Percentiles rank a stretch among this genome's conserved stretches.
phyloP scores from a whole-genome alignment of 1,140 invertebrate species.

The Drosophila kohkoa region DNA sequence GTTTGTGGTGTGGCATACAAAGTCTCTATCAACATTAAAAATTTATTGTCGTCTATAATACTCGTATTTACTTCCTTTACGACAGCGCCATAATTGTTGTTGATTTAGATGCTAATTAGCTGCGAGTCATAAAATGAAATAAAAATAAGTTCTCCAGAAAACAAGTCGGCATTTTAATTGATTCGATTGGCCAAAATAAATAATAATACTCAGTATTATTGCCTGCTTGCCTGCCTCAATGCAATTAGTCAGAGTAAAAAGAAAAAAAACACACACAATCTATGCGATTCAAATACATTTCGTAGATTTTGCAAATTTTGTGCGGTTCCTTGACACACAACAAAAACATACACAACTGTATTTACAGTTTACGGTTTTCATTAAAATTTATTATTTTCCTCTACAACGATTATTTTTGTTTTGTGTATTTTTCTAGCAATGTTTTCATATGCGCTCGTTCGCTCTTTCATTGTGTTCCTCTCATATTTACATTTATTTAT shows the following conservation, averaged over 20 bases:
- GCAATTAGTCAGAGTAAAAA: conserved; percentile 25
- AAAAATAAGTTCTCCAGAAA: conserved; percentile 12
- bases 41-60: conserved; percentile 2
- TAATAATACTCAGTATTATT: conserved; percentile 5
- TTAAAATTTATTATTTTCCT: conserved; percentile 22
- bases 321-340: conserved; percentile 21
- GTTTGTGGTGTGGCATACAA: background rate
- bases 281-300: conserved; percentile 18
- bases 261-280: conserved; percentile 9
- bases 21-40: background rate
- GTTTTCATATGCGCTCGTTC: conserved; percentile 3
- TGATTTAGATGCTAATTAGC: conserved; percentile 48
- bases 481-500: conserved; percentile 34
- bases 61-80: conserved; percentile 41
- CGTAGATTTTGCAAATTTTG: conserved; percentile 2
- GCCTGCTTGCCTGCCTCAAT: conserved; percentile 7
- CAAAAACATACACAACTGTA: background rate
- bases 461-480: conserved; percentile 5
- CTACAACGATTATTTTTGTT: conserved; percentile 37
- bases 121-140: conserved; percentile 10
- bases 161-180: conserved; percentile 33
- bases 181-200: conserved; percentile 45
- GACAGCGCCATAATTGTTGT: conserved; percentile 30
- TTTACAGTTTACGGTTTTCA: conserved; percentile 20
- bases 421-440: conserved; percentile 10